Conservation (phyloP, 2,888 invertebrate genomes). For the Darwinula stevensoni region DNA sequence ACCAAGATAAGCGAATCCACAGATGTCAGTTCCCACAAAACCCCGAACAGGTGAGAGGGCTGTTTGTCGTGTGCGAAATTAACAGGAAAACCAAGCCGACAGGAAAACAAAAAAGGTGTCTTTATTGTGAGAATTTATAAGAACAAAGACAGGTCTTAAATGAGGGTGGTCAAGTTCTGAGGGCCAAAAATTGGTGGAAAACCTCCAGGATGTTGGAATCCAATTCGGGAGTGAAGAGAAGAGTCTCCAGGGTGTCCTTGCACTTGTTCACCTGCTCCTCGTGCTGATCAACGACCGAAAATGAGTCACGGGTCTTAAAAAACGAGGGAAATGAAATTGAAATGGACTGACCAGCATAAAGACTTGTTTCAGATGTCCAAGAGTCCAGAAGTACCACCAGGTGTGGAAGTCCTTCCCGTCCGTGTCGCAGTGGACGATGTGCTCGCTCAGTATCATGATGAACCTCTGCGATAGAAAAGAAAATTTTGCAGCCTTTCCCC, state of each 20-base stretch:
- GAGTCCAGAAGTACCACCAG: conserved; percentile 84
- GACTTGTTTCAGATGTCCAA: conserved; percentile 75
- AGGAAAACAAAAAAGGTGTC: too few relatives aligned
- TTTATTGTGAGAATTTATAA: too few relatives aligned
- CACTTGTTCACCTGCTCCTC: conserved; percentile 92
- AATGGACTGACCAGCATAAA: conserved; percentile 55
- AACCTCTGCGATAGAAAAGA: conserved; percentile 30
- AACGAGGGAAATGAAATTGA: too few relatives aligned
- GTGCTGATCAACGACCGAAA: conserved; percentile 33
- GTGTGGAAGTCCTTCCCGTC: conserved; percentile 77
- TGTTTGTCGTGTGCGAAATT: too few relatives aligned
- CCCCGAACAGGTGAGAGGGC: too few relatives aligned
- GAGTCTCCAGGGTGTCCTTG: conserved; percentile 71
- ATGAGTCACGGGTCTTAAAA: conserved; percentile 6
- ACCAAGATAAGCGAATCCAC: too few relatives aligned
- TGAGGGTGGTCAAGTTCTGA: too few relatives aligned
- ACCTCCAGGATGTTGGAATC: conserved; percentile 85
- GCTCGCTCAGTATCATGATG: conserved; percentile 89
- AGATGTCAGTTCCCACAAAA: too few relatives aligned
- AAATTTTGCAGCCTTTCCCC: too few relatives aligned
- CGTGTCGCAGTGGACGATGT: conserved; percentile 70
- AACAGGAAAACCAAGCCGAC: too few relatives aligned
- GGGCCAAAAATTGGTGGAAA: conserved; percentile 86
- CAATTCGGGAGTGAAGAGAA: conserved; percentile 82
- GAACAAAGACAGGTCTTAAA: too few relatives aligned